A percentile compares a stretch with the other conserved stretches of the same genome.
Evolutionary conservation across 2,113 vertebrate species (phyloP).

Genomic region (Saccopteryx bilineata): DNA sequence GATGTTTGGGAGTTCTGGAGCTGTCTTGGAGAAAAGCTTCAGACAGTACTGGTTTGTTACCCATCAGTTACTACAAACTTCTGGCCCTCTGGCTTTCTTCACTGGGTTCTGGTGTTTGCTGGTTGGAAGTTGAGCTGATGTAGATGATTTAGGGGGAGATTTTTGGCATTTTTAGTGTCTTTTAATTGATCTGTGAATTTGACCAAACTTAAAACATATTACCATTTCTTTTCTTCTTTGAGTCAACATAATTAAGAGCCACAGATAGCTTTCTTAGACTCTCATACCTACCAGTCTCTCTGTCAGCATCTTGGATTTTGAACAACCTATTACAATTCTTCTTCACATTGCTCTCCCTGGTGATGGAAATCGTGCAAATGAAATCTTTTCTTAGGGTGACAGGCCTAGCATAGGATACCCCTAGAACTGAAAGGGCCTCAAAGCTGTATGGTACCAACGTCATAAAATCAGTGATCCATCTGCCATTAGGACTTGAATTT

Average conservation of each 20-base stretch:
- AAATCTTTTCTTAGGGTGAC: background rate
- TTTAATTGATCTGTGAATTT: conserved; percentile 41
- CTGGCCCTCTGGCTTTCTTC: background rate
- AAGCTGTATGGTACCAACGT: background rate
- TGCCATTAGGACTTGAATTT: background rate
- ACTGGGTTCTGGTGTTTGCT: background rate
- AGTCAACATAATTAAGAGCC: background rate
- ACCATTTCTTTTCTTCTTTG: background rate
- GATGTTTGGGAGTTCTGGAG: background rate
- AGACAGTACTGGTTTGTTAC: background rate
- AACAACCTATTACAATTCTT: background rate
- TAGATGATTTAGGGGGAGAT: background rate
- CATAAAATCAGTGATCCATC: background rate
- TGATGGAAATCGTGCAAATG: background rate
- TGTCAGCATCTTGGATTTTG: background rate
- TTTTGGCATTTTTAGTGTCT: background rate
- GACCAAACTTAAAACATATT: background rate
- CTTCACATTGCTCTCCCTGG: background rate
- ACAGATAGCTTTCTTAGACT: background rate
- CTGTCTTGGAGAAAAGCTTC: background rate
- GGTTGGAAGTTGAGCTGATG: background rate
- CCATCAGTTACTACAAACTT: background rate
- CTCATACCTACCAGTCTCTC: background rate
- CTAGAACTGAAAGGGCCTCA: background rate
- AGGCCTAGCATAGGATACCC: background rate